Percentiles rank a stretch among this genome's conserved stretches.
Evolutionary conservation across 2,888 invertebrate genomes (phyloP).

Genomic region (Beris morrisii): DNA sequence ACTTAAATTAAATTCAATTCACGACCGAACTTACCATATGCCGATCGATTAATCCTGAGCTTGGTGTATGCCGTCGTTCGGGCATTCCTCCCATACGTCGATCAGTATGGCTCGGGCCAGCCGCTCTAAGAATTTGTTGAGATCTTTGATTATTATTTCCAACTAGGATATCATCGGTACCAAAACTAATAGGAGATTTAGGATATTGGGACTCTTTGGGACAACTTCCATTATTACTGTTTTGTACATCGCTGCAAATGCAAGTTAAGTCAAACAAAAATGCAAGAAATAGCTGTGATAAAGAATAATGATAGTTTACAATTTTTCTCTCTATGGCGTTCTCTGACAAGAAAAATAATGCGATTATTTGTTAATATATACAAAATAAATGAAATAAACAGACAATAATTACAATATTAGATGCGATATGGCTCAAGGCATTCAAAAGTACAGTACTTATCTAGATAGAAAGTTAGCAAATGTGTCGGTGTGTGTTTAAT

Average conservation of each 20-base stretch:
- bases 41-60: conserved; percentile 49
- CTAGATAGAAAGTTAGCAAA: conserved; percentile 1
- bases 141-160: conserved; percentile 45
- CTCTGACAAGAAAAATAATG: too few species aligned
- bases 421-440: too few species aligned
- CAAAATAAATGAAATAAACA: too few species aligned
- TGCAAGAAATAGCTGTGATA: conserved; percentile 31
- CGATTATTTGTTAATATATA: too few species aligned
- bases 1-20: not conserved
- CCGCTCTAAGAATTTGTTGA: conserved; percentile 45
- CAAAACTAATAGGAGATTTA: conserved; percentile 40
- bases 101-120: conserved; percentile 44
- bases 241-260: conserved; percentile 55
- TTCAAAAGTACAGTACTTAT: too few species aligned
- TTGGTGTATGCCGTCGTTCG: conserved; percentile 43
- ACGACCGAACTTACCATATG: conserved; percentile 42
- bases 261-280: conserved; percentile 38
- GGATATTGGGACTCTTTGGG: conserved; percentile 43
- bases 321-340: conserved; percentile 21
- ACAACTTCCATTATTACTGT: conserved; percentile 56
- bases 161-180: conserved; percentile 37
- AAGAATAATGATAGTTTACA: conserved; percentile 26
- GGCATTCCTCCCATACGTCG: conserved; percentile 36
- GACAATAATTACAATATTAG: too few species aligned
- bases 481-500: conserved; percentile 12